Conservation (phyloP, 1,140 invertebrate species). For the Lanistes nyassanus region DNA sequence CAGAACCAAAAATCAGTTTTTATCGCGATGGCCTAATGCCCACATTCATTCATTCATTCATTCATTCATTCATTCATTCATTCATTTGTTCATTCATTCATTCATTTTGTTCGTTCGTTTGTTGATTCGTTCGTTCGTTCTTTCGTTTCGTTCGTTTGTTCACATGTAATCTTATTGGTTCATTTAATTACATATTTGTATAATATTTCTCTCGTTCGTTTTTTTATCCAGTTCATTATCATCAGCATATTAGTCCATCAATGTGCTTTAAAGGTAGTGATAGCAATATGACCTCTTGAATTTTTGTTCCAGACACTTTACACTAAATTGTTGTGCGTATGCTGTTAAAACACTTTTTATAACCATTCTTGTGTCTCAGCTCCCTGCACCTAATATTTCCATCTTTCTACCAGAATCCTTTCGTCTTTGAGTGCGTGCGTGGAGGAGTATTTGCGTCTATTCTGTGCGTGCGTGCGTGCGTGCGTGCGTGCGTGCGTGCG, state of each 20-base stretch:
- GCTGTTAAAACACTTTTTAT: background rate
- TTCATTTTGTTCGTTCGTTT: background rate
- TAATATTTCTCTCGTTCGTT: too few relatives aligned
- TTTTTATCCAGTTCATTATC: too few relatives aligned
- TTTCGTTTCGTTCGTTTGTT: too few relatives aligned
- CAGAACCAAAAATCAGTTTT: too few relatives aligned
- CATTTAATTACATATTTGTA: too few relatives aligned
- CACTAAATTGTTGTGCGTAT: background rate
- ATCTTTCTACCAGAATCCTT: background rate
- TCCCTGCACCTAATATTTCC: background rate
- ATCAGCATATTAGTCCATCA: background rate
- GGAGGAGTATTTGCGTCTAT: background rate
- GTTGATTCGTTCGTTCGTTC: background rate
- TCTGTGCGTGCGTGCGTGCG: background rate
- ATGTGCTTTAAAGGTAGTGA: background rate
- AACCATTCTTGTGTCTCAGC: background rate
- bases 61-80: too few relatives aligned
- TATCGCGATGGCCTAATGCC: too few relatives aligned
- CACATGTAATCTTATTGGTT: too few relatives aligned
- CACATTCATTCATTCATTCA: too few relatives aligned
- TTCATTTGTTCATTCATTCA: too few relatives aligned
- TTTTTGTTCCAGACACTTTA: background rate
- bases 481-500: conserved; percentile 2
- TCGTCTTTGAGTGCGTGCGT: background rate
- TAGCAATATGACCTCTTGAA: background rate